Conservation (phyloP, 2,113 vertebrate genomes). For the Alouatta palliata region DNA sequence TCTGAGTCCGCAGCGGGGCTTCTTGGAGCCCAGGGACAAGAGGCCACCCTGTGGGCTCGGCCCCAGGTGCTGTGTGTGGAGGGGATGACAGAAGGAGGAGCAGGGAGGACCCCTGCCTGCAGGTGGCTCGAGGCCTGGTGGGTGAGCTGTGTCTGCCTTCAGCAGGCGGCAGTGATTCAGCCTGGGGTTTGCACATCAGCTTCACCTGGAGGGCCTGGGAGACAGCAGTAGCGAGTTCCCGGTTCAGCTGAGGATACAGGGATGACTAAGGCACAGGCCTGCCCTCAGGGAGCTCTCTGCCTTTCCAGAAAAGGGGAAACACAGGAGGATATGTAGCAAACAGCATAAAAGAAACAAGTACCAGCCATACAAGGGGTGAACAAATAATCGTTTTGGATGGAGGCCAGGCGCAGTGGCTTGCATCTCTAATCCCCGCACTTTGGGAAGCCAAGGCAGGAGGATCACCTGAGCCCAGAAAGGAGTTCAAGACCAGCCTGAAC, state of each 20-base stretch:
- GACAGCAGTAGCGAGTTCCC: neutral
- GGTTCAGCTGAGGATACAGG: neutral
- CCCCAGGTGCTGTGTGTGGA: fast-evolving
- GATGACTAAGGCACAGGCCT: neutral
- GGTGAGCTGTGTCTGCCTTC: neutral
- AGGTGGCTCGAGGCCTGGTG: neutral
- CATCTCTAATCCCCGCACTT: no score
- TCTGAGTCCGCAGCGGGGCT: neutral
- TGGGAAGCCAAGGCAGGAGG: no score
- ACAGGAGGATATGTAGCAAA: neutral
- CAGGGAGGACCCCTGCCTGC: neutral
- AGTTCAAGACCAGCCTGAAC: no score
- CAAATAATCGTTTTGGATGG: neutral
- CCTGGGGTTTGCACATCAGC: fast-evolving
- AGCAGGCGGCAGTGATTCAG: neutral
- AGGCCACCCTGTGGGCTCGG: neutral
- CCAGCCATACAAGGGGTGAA: fast-evolving
- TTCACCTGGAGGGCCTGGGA: neutral
- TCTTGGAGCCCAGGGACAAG: neutral
- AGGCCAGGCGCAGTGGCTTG: neutral
- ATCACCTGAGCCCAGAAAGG: no score
- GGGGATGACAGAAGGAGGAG: neutral
- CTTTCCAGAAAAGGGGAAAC: neutral
- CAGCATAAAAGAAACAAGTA: neutral
- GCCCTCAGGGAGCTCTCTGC: neutral